Base-by-base conservation (phyloP, 2,888 invertebrate species). In the Drosophila silvestris region DNA sequence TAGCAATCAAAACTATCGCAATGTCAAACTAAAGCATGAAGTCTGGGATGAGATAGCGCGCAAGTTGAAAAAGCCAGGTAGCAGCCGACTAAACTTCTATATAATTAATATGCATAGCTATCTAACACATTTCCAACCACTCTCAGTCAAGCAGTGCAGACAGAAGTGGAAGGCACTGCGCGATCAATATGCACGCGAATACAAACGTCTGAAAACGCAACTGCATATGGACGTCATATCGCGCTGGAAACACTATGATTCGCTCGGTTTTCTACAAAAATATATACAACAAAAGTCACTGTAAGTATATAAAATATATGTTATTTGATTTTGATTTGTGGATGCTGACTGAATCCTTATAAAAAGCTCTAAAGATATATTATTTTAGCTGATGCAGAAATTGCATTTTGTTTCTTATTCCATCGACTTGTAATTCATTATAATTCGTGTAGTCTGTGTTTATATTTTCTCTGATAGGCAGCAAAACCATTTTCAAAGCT, bases 211-310 rank as follows among this genome's bases (percentile, higher is more conserved):
- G 22, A 90, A 89, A 51, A 83, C 85, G 16, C 85, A 90, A 26
- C 69, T 83, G 19, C 83, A 88, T 64, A 71, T 79, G 10, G 89
- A 91, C 10, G 79, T 84, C 28, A 77, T 82, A 56, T 90, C 92
- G 6, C 90, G 92, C 12, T 93, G 93, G 93, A 93, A 93, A 61
- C 93, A 93, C 70, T 93, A 92, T 41, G 92, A 92, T 65, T 92
- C 92, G 0, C 82, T 93, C 16, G 77, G 70, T 28, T 93, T 93
- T 71, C 77, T 93, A 9, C 91, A 92, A 53, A 91, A 91, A 54
- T 93, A 89, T 59, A 89, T 93, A 37, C 92, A 92, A 73, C 90
- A 91, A 54, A 92, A 90, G 83, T 70, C 91, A 12, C 83, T 81
- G 93, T 92, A 82, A 86, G 88, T 71, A 26, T 5, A 5, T 2